Evolutionary conservation across 2,113 vertebrate species (phyloP).

Genomic region (Cyphomyrus plagiostoma): DNA sequence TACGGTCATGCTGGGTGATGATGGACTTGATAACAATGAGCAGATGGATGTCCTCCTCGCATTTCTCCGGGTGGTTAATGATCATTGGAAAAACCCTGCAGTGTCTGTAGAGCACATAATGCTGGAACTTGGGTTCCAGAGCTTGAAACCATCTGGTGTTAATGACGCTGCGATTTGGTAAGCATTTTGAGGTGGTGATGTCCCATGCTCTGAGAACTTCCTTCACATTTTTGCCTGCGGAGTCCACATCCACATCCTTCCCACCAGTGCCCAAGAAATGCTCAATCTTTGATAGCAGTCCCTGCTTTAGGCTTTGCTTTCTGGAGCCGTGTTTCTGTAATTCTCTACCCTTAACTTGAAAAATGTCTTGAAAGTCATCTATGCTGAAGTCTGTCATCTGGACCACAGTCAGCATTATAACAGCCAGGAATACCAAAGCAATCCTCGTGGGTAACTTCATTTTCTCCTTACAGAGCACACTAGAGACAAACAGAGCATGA

Average conservation of each 20-base stretch:
- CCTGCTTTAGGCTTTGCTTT: neutral
- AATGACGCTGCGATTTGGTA: conserved; percentile 72
- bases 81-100: conserved; percentile 87
- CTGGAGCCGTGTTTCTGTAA: neutral
- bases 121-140: conserved; percentile 76
- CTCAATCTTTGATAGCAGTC: neutral
- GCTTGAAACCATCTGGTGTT: conserved; percentile 71
- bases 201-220: conserved; percentile 63
- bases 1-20: conserved; percentile 83
- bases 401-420: neutral
- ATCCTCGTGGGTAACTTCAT: neutral
- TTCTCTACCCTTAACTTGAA: neutral
- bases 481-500: neutral
- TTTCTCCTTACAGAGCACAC: neutral
- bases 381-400: neutral
- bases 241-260: neutral
- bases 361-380: neutral
- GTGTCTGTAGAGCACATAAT: conserved; percentile 85
- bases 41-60: conserved; percentile 62
- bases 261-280: neutral
- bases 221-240: neutral
- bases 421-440: neutral
- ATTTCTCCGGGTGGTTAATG: conserved; percentile 87
- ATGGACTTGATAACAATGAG: conserved; percentile 89
- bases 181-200: conserved; percentile 73